These are phyloP conservation scores for Microplitis deprimator DNA, from an alignment of 2,888 invertebrate genomes.

Conservation along the genomic window DNA sequence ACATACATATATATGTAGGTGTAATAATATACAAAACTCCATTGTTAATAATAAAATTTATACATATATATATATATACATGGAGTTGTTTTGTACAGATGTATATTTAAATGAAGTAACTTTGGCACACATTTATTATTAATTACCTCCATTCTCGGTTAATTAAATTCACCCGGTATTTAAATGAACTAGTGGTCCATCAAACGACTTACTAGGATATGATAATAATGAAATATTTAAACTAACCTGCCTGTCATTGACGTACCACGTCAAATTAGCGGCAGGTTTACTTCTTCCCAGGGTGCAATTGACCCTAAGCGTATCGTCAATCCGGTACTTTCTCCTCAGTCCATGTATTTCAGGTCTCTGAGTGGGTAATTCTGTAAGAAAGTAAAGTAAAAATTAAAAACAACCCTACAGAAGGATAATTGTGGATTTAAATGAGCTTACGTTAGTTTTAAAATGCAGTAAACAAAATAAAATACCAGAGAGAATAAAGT, in stretches of 20 bases:
- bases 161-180: not conserved
- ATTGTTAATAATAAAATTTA: not conserved
- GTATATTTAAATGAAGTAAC: not conserved
- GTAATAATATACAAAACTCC: no score
- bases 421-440: not conserved
- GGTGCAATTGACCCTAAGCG: constrained; percentile 64
- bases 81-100: not conserved
- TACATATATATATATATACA: not conserved
- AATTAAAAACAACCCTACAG: not conserved
- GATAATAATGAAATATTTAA: constrained; percentile 8
- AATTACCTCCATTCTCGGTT: not conserved
- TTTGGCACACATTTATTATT: not conserved
- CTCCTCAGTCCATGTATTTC: constrained; percentile 65
- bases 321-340: constrained; percentile 66
- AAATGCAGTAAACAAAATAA: not conserved
- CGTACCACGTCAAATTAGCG: constrained; percentile 69
- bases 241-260: constrained; percentile 66
- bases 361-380: constrained; percentile 65
- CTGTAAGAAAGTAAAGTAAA: constrained; percentile 51
- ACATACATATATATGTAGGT: no score
- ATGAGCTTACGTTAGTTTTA: not conserved
- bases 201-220: no score
- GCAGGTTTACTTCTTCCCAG: constrained; percentile 66
- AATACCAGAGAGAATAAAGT: constrained; percentile 16
- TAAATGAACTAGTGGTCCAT: not conserved